A percentile compares a stretch with the other conserved stretches of the same genome.
phyloP scores from a whole-genome alignment of 2,113 vertebrate genomes.

The Vanacampus margaritifer region DNA sequence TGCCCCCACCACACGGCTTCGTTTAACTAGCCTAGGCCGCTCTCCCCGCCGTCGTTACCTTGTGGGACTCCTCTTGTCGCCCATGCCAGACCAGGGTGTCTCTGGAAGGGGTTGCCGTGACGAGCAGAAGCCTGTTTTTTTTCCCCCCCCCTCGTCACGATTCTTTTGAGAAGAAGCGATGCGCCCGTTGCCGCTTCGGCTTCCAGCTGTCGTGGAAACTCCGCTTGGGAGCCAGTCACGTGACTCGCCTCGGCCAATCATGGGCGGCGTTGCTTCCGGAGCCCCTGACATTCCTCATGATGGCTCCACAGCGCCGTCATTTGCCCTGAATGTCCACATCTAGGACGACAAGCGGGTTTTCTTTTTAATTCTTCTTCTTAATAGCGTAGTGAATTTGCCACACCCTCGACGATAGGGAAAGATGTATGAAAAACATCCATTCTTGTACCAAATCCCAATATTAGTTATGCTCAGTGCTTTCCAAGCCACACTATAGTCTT shows the following conservation, averaged over 20 bases:
- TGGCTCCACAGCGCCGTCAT: slow-evolving; percentile 51
- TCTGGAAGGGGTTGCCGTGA: slow-evolving; percentile 50
- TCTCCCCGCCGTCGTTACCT: slow-evolving; percentile 74
- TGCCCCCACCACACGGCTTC: slow-evolving; percentile 38
- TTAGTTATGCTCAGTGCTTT: no score
- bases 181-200: slow-evolving; percentile 73
- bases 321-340: slow-evolving; percentile 6
- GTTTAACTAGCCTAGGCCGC: slow-evolving; percentile 16
- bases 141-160: slow-evolving; percentile 26
- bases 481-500: no score
- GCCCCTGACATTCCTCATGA: slow-evolving; percentile 61
- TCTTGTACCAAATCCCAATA: no score
- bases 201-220: slow-evolving; percentile 88
- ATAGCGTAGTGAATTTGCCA: no score
- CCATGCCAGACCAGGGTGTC: slow-evolving; percentile 78
- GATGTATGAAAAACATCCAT: no score
- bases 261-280: slow-evolving; percentile 55
- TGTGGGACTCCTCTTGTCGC: slow-evolving; percentile 98
- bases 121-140: slow-evolving; percentile 50
- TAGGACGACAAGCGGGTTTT: neutral
- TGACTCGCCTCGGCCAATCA: slow-evolving; percentile 78
- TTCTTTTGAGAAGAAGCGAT: slow-evolving; percentile 62
- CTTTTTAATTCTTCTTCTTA: no score
- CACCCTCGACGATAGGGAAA: no score
- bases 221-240: slow-evolving; percentile 77